Evolutionary conservation across 37 sponge, comb jelly and placozoan species (phyloP).

Genomic region (Halisarca cf. caerulea): DNA sequence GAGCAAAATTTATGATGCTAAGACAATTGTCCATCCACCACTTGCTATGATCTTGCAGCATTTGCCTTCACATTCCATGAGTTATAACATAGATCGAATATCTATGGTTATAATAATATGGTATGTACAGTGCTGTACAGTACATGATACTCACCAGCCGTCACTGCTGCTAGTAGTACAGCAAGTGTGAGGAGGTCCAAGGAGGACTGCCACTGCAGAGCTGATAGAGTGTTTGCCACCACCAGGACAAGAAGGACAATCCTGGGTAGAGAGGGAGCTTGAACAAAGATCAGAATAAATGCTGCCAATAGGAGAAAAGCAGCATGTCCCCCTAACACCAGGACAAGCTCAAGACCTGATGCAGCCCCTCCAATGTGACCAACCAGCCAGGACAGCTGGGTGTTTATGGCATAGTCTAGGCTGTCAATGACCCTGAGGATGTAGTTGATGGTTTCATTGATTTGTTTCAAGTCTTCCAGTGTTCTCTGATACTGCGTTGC

Average conservation of each 20-base stretch:
- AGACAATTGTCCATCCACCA: too few relatives aligned
- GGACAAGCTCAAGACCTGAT: constrained; percentile 34
- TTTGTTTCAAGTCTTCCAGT: constrained; percentile 48
- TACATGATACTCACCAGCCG: constrained; percentile 17
- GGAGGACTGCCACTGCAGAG: constrained; percentile 11
- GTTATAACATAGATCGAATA: background rate
- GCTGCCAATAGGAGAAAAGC: constrained; percentile 49
- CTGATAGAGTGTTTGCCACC: constrained; percentile 29
- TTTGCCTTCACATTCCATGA: background rate
- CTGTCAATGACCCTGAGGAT: constrained; percentile 34
- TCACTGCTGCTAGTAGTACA: constrained; percentile 10
- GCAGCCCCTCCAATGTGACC: constrained; percentile 59
- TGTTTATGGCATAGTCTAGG: constrained; percentile 38
- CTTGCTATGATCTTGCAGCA: too few relatives aligned
- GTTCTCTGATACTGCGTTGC: constrained; percentile 54
- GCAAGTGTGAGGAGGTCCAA: constrained; percentile 25
- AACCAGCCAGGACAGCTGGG: constrained; percentile 60
- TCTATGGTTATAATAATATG: background rate
- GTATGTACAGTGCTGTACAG: too few relatives aligned
- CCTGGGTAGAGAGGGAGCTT: constrained; percentile 36
- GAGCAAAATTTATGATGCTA: background rate
- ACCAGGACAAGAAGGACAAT: constrained; percentile 41
- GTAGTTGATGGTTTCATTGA: constrained; percentile 48
- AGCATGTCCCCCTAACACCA: constrained; percentile 26
- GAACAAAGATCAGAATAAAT: constrained; percentile 49